Base-by-base conservation (phyloP, 2,113 vertebrate species). In the Sinocyclocheilus rhinocerous region DNA sequence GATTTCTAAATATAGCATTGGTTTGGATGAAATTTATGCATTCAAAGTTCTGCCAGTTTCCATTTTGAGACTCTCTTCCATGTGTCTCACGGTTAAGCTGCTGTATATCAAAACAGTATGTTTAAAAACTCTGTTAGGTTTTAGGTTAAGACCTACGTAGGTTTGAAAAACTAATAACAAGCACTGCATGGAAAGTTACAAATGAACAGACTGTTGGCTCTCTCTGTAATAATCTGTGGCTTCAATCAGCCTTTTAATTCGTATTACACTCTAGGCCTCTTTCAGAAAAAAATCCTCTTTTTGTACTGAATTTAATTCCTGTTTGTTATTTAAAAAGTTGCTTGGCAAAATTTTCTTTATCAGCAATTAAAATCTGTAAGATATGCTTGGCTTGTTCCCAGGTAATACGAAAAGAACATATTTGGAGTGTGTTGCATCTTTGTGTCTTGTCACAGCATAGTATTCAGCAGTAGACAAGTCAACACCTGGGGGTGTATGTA, bases 1-100 rank as follows among this genome's bases (percentile, higher is more conserved):
- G 79, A 81, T 65, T 65, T 24, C 79, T 81, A 81, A 67, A 81
- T 81, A 81, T 81, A 67, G 79, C 15, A 24, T 67, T 81, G 79
- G 15, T 81, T 81, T 81, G 79, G 79, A 81, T 81, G 8, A 81
- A 81, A 67, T 81, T 67, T 81, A 81, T 81, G 79, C 79, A 48
- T 81, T 81, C 79, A 48, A 67, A 48, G 59, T 81, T 81, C 59
- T 81, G 79, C 79, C 79, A 81, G 79, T 67, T 81, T 81, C 79
- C 79, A 67, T 81, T 81, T 81, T 67, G 79, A 42, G 79, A 81
- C 78, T 81, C 77, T 1, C 36, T 63, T 81, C 36, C 36, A 63
- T 48, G 78, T 81, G 79, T 65, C 59, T 26, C 36, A 65, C 16
- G 39, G 15, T 20, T 81, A 18, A n/a, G 42, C 39, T 63, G 48